These are phyloP conservation scores for Colistium nudipinnis DNA, from an alignment of 2,113 vertebrate species.

Conservation along the genomic window DNA sequence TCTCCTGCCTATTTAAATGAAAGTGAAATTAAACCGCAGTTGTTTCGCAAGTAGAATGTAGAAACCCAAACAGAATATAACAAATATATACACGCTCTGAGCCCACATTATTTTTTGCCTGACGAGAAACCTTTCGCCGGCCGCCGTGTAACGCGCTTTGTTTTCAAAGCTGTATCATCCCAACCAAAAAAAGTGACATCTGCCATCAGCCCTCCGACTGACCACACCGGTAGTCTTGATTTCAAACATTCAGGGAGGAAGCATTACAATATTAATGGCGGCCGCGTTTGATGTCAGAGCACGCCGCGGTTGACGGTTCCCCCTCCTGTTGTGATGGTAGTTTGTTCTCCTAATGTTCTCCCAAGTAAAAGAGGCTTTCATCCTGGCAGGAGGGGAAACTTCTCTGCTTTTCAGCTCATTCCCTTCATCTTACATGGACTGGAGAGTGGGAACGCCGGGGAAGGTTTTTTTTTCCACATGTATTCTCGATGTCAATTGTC, in stretches of 20 bases:
- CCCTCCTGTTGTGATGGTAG: conserved; percentile 76
- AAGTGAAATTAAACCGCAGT: too few species aligned
- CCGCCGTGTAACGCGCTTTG: not conserved
- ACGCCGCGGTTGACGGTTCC: conserved; percentile 65
- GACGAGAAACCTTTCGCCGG: too few species aligned
- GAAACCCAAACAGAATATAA: too few species aligned
- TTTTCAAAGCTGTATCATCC: conserved; percentile 1
- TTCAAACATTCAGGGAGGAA: conserved; percentile 54
- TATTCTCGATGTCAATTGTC: conserved; percentile 28
- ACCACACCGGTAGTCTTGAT: conserved; percentile 59
- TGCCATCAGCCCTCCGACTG: conserved; percentile 37
- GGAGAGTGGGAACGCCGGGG: conserved; percentile 21
- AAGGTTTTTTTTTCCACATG: conserved; percentile 22
- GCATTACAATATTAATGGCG: conserved; percentile 72
- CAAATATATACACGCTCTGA: too few species aligned
- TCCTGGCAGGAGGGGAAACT: conserved; percentile 75
- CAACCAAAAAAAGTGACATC: conserved; percentile 27
- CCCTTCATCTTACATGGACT: conserved; percentile 39
- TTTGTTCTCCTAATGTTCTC: conserved; percentile 80
- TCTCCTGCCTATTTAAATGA: too few species aligned
- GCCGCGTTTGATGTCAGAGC: conserved; percentile 75
- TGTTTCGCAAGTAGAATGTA: too few species aligned
- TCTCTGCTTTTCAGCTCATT: conserved; percentile 55
- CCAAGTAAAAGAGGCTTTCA: conserved; percentile 75
- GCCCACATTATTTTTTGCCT: too few species aligned